Conservation (phyloP, 2,888 invertebrate species). For the Napeogenes inachia region DNA sequence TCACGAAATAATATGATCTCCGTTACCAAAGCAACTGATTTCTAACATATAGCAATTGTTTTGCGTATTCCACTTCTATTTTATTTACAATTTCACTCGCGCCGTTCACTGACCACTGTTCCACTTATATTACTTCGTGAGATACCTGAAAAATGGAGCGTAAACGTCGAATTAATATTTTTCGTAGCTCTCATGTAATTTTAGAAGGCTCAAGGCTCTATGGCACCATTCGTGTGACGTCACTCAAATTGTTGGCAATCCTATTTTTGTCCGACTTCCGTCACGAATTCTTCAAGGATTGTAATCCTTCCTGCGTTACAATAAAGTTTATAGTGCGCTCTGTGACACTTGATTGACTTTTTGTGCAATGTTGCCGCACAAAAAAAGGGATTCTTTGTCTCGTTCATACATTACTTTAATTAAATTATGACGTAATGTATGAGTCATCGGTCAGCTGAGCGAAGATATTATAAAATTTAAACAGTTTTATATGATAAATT, state of each 20-base stretch:
- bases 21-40: slow-evolving; percentile 57
- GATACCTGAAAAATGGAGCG: slow-evolving; percentile 51
- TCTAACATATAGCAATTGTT: slow-evolving; percentile 40
- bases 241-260: slow-evolving; percentile 75
- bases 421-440: slow-evolving; percentile 33
- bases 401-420: slow-evolving; percentile 17
- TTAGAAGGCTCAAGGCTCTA: slow-evolving; percentile 65
- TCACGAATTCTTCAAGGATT: slow-evolving; percentile 46
- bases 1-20: slow-evolving; percentile 58
- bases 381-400: slow-evolving; percentile 34
- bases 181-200: slow-evolving; percentile 70
- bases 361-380: slow-evolving; percentile 44
- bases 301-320: slow-evolving; percentile 41
- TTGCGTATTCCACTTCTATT: slow-evolving; percentile 29
- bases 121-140: slow-evolving; percentile 52
- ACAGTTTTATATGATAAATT: neutral
- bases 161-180: slow-evolving; percentile 55
- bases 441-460: slow-evolving; percentile 34
- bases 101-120: slow-evolving; percentile 21
- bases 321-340: slow-evolving; percentile 52
- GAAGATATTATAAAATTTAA: slow-evolving; percentile 7
- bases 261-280: slow-evolving; percentile 74
- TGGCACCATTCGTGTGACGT: slow-evolving; percentile 68
- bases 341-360: slow-evolving; percentile 47
- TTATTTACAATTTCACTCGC: slow-evolving; percentile 16